phyloP scores from a whole-genome alignment of 2,888 invertebrate genomes.

The Ormyrus rosae region DNA sequence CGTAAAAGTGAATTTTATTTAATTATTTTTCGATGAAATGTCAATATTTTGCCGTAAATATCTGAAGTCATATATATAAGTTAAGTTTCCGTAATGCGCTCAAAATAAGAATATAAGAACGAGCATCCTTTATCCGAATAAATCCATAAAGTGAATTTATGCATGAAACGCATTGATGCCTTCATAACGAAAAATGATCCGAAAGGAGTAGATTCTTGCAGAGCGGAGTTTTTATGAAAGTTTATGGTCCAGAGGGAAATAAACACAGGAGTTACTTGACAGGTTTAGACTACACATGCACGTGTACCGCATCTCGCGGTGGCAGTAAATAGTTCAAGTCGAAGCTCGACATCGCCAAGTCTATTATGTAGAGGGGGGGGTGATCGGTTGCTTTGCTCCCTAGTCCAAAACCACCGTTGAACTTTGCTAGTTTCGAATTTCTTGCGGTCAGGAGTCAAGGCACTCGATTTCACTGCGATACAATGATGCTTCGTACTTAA shows the following conservation, averaged over 20 bases:
- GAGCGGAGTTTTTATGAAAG: not conserved
- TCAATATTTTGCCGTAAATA: not conserved
- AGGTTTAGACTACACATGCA: not conserved
- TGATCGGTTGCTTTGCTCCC: slow-evolving; percentile 26
- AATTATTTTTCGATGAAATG: not conserved
- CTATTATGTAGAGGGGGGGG: slow-evolving; percentile 17
- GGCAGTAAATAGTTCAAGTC: slow-evolving; percentile 5
- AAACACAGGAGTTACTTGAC: not conserved
- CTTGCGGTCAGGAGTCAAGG: slow-evolving; percentile 48
- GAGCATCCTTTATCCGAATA: not conserved
- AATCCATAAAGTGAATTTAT: slow-evolving; percentile 14
- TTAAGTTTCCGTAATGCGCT: no score
- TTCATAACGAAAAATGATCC: slow-evolving; percentile 12
- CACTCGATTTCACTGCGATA: not conserved
- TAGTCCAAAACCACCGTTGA: slow-evolving; percentile 17
- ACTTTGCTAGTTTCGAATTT: slow-evolving; percentile 49
- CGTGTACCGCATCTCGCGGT: not conserved
- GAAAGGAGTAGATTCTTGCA: not conserved
- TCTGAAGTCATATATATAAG: no score
- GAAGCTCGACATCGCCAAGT: slow-evolving; percentile 28
- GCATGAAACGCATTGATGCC: not conserved
- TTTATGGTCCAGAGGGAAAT: slow-evolving; percentile 19
- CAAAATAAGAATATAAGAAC: not conserved
- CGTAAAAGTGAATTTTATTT: not conserved
- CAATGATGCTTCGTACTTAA: slow-evolving; percentile 18